Conservation (phyloP, 2,888 invertebrate genomes). For the Leptinotarsa juncta region DNA sequence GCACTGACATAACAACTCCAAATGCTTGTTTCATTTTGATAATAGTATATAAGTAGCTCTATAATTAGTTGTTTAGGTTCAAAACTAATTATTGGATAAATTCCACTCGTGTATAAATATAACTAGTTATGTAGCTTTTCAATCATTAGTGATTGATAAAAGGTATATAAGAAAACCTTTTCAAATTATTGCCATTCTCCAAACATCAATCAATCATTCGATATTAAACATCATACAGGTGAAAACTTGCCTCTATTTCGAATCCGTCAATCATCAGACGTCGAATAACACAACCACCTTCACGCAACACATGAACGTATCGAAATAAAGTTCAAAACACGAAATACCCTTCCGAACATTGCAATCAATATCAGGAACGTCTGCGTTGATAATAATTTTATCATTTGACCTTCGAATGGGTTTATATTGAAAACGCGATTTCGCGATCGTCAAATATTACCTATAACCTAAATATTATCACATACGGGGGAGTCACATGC, state of each 20-base stretch:
- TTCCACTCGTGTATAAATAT: too few relatives aligned
- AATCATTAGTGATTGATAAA: not conserved
- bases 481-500: not conserved
- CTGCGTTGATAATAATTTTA: constrained; percentile 24
- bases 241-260: constrained; percentile 2
- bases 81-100: too few relatives aligned
- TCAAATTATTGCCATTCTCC: not conserved
- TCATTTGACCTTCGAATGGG: constrained; percentile 15
- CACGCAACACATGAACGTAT: constrained; percentile 7
- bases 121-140: too few relatives aligned
- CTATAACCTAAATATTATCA: not conserved
- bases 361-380: constrained; percentile 16
- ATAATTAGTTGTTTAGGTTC: too few relatives aligned
- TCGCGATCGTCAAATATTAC: constrained; percentile 1
- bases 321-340: constrained; percentile 17
- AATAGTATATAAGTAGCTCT: too few relatives aligned
- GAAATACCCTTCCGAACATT: constrained; percentile 17
- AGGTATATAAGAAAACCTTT: too few relatives aligned
- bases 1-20: too few relatives aligned
- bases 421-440: not conserved
- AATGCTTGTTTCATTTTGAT: too few relatives aligned
- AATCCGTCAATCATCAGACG: constrained; percentile 15
- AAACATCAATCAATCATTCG: not conserved
- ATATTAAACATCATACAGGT: not conserved
- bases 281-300: constrained; percentile 2